These are phyloP conservation scores for Rhagonycha lutea DNA, from an alignment of 2,888 invertebrate species.

Conservation along the genomic window DNA sequence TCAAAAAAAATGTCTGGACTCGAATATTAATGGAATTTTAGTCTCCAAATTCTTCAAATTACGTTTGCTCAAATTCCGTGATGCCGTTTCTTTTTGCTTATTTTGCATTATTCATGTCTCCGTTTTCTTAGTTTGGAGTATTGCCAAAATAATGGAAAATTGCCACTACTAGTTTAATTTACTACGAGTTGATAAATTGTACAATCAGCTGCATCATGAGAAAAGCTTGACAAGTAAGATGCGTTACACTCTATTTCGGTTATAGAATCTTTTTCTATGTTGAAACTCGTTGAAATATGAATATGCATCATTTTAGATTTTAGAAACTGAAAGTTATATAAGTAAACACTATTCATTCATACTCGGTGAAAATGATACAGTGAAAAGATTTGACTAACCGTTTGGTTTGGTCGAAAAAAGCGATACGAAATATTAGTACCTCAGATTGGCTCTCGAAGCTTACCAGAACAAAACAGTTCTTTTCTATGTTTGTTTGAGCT, in stretches of 20 bases:
- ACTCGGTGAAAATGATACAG: not conserved
- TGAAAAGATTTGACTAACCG: not conserved
- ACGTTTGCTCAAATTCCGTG: not conserved
- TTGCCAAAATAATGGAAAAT: not conserved
- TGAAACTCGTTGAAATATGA: not conserved
- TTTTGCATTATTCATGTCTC: not conserved
- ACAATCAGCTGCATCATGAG: not conserved
- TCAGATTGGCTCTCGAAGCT: not conserved
- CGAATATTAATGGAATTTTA: not conserved
- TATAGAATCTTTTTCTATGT: not conserved
- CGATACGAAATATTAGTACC: no score
- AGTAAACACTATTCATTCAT: not conserved
- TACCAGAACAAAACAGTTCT: not conserved
- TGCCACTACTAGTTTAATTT: not conserved
- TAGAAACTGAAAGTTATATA: not conserved
- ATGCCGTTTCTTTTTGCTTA: not conserved
- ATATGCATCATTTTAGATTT: not conserved
- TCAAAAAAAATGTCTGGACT: not conserved
- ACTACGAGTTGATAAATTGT: not conserved
- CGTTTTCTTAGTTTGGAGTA: not conserved
- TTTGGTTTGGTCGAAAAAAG: no score
- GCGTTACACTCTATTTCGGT: not conserved
- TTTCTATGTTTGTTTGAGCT: not conserved
- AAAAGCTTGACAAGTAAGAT: not conserved
- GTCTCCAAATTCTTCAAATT: not conserved